Evolutionary conservation across 2,113 vertebrate genomes (phyloP).

Genomic region (Sitta europaea): DNA sequence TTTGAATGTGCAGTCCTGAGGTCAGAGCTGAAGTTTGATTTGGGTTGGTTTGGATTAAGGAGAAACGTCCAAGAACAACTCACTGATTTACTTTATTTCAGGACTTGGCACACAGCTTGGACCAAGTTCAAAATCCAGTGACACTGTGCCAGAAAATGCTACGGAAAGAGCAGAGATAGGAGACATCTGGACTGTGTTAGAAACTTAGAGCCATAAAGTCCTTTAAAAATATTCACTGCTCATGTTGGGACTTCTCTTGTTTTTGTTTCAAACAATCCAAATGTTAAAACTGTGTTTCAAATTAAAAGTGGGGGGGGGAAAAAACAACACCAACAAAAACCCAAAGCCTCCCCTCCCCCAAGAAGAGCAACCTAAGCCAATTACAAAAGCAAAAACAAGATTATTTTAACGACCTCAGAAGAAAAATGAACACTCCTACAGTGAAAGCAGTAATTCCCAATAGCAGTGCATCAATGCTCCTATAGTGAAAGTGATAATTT

Average conservation of each 20-base stretch:
- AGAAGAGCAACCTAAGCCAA: not conserved
- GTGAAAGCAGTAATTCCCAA: not conserved
- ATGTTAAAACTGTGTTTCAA: constrained; percentile 34
- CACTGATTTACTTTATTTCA: constrained; percentile 77
- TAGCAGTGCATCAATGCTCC: not conserved
- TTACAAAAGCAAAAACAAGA: not conserved
- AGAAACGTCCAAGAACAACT: constrained; percentile 78
- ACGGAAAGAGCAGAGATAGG: constrained; percentile 66
- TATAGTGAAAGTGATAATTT: not conserved
- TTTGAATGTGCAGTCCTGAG: constrained; percentile 72
- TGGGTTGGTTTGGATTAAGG: constrained; percentile 69
- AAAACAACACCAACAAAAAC: not conserved
- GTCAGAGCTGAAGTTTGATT: constrained; percentile 74
- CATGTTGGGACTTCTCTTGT: constrained; percentile 40
- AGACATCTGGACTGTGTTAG: constrained; percentile 78
- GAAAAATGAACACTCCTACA: not conserved
- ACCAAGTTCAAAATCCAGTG: constrained; percentile 66
- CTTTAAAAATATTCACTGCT: constrained; percentile 67
- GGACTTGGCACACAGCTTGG: constrained; percentile 74
- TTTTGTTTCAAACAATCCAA: constrained; percentile 56
- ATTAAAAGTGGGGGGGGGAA: not conserved
- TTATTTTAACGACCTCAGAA: not conserved
- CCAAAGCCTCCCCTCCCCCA: not conserved
- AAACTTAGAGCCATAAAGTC: constrained; percentile 65
- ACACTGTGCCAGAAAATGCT: constrained; percentile 66